Base-by-base conservation (phyloP, 2,113 vertebrate genomes). In the Syngnathus floridae region DNA sequence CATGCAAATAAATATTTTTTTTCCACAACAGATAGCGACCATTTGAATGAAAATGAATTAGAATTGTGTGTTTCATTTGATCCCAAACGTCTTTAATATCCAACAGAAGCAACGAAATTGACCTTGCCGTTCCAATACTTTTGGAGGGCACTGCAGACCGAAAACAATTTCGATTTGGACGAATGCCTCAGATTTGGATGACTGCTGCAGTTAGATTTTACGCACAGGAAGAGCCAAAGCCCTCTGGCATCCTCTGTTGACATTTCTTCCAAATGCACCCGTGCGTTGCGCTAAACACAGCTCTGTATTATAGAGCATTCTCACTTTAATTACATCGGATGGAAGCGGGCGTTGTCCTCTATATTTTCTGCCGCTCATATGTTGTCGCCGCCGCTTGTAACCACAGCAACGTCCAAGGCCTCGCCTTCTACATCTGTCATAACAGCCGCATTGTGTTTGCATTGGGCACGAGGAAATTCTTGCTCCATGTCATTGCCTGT, bases 341-440 rank as follows among this genome's bases (percentile, higher is more conserved):
- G 46, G 16, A 36, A 46, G 35, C 40, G 45, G 43, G 43, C 46
- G 38, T 67, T 38, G 38, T 43, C 38, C 26, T 7, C 62, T 51
- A 65, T 69, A 43, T 72, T 68, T 60, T 69, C 22, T 14, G 17
- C 22, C 17, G 62, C 14, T 51, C 8, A 12, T 19, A 16, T 11
- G 52, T 54, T 22, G 22, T 62, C 37, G 48, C 63, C n/a, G 48
- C 40, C 13, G 22, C 51, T 41, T 6, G 60, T 67, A 22, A 26
- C 60, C 66, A 61, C 45, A 61, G 66, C 66, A 77, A 67, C 66
- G 43, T 63, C 43, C 41, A 21, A 14, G 31, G n/a, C 19, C 37
- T 40, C n/a, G 58, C 58, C 38, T 21, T 41, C 38, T 16, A 8
- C 59, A 61, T 61, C 59, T 43, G 59, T 43, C 59, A 43, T 45